Conservation (phyloP, 2,888 invertebrate genomes). For the Pterobdella sp. region DNA sequence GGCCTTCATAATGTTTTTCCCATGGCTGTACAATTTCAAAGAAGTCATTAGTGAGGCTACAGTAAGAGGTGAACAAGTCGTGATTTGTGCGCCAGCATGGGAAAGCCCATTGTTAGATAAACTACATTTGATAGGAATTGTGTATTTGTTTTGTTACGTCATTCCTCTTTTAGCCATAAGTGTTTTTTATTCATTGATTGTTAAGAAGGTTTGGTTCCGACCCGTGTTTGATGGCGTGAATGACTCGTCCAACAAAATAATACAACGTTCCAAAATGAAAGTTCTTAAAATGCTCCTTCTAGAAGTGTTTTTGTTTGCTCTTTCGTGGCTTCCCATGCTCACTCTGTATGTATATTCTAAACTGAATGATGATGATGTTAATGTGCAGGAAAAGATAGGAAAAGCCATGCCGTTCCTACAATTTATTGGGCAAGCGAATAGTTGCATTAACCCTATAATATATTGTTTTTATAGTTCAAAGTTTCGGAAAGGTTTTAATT, state of each 20-base stretch:
- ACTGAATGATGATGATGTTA: constrained; percentile 44
- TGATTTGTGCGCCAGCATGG: constrained; percentile 55
- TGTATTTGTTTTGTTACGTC: constrained; percentile 80
- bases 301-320: constrained; percentile 82
- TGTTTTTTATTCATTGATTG: constrained; percentile 82
- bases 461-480: constrained; percentile 92
- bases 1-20: constrained; percentile 73
- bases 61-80: constrained; percentile 31
- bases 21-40: constrained; percentile 84
- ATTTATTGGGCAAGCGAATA: constrained; percentile 86
- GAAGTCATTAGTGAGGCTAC: constrained; percentile 32
- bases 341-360: constrained; percentile 75
- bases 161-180: constrained; percentile 82
- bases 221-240: constrained; percentile 76
- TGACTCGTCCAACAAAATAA: constrained; percentile 49
- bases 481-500: constrained; percentile 71
- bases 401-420: constrained; percentile 71
- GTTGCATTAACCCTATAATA: constrained; percentile 86
- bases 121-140: constrained; percentile 77
- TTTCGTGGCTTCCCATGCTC: constrained; percentile 86
- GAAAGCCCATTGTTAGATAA: constrained; percentile 48
- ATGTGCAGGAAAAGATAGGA: constrained; percentile 48
- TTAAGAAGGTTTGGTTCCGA: constrained; percentile 59
- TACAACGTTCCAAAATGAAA: constrained; percentile 81
- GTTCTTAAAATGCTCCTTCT: constrained; percentile 88